phyloP scores from a whole-genome alignment of 2,797 vertebrate species.

The Sarcoramphus papa region DNA sequence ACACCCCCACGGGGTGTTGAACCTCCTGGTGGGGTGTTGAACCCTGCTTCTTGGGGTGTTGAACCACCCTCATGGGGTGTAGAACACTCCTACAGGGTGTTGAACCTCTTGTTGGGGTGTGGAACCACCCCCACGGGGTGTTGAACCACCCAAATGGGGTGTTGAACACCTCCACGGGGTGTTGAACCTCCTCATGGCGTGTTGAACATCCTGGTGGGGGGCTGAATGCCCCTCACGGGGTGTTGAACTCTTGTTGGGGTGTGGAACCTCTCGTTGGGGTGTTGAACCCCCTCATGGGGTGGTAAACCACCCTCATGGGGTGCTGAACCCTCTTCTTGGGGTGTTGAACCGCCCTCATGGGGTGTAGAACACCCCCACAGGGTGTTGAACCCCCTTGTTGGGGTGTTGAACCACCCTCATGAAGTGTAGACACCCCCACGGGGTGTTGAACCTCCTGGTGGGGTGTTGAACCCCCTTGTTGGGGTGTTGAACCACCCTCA shows the following conservation, averaged over 20 bases:
- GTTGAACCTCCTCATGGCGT: neutral
- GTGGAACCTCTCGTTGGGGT: too few relatives aligned
- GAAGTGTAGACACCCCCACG: neutral
- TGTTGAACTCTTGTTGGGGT: rapidly evolving
- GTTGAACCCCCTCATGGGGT: too few relatives aligned
- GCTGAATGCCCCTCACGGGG: neutral
- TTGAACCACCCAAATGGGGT: too few relatives aligned
- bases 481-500: too few relatives aligned
- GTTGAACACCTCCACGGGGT: neutral
- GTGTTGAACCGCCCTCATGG: neutral
- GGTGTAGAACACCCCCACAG: neutral
- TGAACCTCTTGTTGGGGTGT: too few relatives aligned
- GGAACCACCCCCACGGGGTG: too few relatives aligned
- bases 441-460: too few relatives aligned
- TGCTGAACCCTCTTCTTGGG: neutral
- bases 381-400: neutral
- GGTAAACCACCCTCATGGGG: too few relatives aligned
- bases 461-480: too few relatives aligned
- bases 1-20: neutral
- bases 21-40: neutral
- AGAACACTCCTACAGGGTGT: too few relatives aligned
- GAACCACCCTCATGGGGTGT: too few relatives aligned
- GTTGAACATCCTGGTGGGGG: too few relatives aligned
- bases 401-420: neutral
- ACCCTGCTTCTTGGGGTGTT: neutral